A percentile compares a stretch with the other conserved stretches of the same genome.
phyloP scores from a whole-genome alignment of 2,888 invertebrate genomes.

The Drosophila kambysellisi region DNA sequence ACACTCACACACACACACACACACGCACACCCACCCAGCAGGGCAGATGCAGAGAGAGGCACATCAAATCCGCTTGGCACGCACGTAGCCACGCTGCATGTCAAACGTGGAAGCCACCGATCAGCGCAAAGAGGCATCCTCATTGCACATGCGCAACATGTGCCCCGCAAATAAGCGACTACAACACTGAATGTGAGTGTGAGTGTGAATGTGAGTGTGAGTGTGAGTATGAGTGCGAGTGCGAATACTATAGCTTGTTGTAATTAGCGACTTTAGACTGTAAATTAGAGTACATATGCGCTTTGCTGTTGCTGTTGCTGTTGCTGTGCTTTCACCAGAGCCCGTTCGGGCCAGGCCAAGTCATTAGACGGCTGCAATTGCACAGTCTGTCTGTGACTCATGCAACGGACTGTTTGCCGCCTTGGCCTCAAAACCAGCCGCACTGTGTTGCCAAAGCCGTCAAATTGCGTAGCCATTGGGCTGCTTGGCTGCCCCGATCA shows the following conservation, averaged over 20 bases:
- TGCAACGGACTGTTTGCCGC: slow-evolving; percentile 57
- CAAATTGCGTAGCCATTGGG: slow-evolving; percentile 66
- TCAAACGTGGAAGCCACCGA: slow-evolving; percentile 48
- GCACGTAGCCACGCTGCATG: slow-evolving; percentile 62
- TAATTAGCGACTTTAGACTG: slow-evolving; percentile 68
- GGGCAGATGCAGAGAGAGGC: slow-evolving; percentile 28
- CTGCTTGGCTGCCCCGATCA: slow-evolving; percentile 49
- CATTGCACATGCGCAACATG: slow-evolving; percentile 77
- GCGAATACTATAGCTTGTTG: slow-evolving; percentile 39
- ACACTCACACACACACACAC: slow-evolving; percentile 11
- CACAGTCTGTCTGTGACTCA: slow-evolving; percentile 51
- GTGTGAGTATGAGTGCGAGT: neutral
- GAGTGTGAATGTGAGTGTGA: slow-evolving; percentile 10
- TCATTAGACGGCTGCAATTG: slow-evolving; percentile 57
- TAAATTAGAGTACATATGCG: slow-evolving; percentile 68
- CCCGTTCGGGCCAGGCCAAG: slow-evolving; percentile 39
- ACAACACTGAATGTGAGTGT: slow-evolving; percentile 29
- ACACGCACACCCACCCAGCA: slow-evolving; percentile 42
- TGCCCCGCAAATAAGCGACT: slow-evolving; percentile 40
- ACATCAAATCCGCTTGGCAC: slow-evolving; percentile 76
- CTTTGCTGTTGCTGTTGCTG: slow-evolving; percentile 18
- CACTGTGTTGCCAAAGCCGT: slow-evolving; percentile 53
- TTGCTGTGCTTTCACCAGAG: slow-evolving; percentile 63
- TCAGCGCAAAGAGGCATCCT: slow-evolving; percentile 46
- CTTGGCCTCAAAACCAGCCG: slow-evolving; percentile 63